Conservation (phyloP, 2,113 vertebrate genomes). For the Physeter macrocephalus region DNA sequence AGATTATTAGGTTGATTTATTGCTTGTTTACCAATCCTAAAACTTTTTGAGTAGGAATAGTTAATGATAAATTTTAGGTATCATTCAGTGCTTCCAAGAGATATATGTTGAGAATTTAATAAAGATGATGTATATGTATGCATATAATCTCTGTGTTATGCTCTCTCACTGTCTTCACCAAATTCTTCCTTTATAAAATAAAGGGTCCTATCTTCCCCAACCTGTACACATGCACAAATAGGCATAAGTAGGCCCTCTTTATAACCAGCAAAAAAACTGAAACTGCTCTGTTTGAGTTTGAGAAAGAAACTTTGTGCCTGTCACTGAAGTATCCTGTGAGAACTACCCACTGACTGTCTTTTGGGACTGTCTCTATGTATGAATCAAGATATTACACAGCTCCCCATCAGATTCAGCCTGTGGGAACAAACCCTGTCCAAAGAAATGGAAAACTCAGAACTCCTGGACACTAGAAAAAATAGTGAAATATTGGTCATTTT, state of each 20-base stretch:
- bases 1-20: neutral
- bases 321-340: neutral
- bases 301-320: neutral
- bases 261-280: neutral
- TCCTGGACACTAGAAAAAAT: neutral
- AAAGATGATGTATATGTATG: neutral
- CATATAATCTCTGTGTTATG: neutral
- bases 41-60: neutral
- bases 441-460: neutral
- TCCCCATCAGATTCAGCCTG: neutral
- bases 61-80: neutral
- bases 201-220: neutral
- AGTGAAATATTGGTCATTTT: neutral
- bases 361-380: neutral
- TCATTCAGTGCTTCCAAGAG: neutral
- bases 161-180: neutral
- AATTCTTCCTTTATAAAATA: neutral
- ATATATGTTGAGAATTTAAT: neutral
- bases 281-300: neutral
- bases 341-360: neutral
- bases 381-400: neutral
- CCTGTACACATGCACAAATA: neutral
- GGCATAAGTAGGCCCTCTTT: neutral
- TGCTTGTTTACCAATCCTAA: neutral
- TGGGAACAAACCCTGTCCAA: neutral